These are phyloP conservation scores for Hemichromis elongatus DNA, from an alignment of 2,113 vertebrate genomes.

Conservation along the genomic window DNA sequence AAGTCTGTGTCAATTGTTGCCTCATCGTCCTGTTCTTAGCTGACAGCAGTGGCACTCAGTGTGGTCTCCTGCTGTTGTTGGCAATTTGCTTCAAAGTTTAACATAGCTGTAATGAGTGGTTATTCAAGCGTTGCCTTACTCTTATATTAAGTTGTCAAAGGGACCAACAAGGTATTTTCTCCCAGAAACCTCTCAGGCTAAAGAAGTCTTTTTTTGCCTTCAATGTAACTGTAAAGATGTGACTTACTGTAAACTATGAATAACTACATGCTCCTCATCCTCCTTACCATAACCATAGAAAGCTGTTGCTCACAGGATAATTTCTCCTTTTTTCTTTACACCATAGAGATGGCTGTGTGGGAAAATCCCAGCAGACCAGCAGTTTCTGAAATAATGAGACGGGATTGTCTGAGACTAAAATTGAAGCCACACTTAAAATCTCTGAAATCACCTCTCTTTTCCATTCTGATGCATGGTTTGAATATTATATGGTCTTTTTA, in stretches of 20 bases:
- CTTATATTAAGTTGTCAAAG: neutral
- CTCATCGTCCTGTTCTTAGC: neutral
- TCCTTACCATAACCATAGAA: neutral
- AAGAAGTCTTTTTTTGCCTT: neutral
- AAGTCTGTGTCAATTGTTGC: neutral
- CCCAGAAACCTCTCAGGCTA: neutral
- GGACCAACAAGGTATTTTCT: neutral
- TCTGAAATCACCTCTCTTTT: neutral
- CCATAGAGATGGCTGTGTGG: neutral
- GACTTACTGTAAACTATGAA: neutral
- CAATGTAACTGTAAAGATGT: neutral
- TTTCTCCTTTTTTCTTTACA: neutral
- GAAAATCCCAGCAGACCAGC: neutral
- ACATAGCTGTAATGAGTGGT: neutral
- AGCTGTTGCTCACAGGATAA: neutral
- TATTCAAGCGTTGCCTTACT: neutral
- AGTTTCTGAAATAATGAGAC: neutral
- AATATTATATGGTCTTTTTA: neutral
- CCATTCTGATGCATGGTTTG: fast-evolving
- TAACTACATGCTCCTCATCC: neutral
- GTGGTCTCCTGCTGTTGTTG: neutral
- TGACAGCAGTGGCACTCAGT: neutral
- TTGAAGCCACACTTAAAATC: neutral
- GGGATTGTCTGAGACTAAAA: neutral
- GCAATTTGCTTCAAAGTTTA: neutral